phyloP scores from a whole-genome alignment of 2,113 vertebrate genomes.

The Coracopsis vasa region DNA sequence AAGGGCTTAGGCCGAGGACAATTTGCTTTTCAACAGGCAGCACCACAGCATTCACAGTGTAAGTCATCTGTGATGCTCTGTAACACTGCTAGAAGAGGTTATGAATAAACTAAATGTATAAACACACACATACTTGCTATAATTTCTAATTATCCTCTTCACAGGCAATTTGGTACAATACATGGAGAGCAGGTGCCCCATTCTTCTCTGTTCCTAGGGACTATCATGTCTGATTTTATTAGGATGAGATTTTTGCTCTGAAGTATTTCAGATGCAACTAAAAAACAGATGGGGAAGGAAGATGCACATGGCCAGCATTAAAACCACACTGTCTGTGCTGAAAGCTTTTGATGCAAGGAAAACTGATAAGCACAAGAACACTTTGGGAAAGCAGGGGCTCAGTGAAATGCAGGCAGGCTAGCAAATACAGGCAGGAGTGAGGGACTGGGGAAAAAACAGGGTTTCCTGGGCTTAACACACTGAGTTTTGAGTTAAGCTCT shows the following conservation, averaged over 20 bases:
- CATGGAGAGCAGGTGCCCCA: background rate
- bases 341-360: background rate
- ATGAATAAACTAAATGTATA: background rate
- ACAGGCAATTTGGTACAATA: background rate
- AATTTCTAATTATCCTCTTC: background rate
- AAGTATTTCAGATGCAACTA: background rate
- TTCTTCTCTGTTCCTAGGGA: background rate
- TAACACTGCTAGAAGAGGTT: background rate
- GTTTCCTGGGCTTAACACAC: background rate
- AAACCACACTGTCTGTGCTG: background rate
- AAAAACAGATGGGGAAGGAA: slow-evolving; percentile 14
- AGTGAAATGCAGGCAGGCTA: background rate
- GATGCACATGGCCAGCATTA: background rate
- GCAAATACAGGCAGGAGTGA: background rate
- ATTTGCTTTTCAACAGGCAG: background rate
- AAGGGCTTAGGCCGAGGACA: background rate
- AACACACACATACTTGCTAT: background rate
- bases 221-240: background rate
- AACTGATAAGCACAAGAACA: background rate
- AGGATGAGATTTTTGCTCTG: background rate
- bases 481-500: background rate
- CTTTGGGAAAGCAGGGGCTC: background rate
- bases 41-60: background rate
- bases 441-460: background rate
- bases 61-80: background rate